phyloP scores from a whole-genome alignment of 2,888 invertebrate genomes.

The Athalia cordata region DNA sequence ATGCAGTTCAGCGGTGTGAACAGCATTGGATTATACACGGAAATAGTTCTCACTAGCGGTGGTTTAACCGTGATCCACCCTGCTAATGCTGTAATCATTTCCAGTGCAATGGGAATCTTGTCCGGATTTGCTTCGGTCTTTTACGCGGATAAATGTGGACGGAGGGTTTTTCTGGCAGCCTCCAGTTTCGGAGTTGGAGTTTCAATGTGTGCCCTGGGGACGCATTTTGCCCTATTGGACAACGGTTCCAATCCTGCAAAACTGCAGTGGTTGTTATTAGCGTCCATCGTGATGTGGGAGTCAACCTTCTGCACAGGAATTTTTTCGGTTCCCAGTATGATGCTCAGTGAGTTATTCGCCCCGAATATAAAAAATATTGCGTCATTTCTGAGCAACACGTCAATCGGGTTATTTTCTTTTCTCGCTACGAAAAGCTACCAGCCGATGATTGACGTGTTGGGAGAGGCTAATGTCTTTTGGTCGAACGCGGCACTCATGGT shows the following conservation, averaged over 20 bases:
- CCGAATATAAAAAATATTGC: constrained; percentile 61
- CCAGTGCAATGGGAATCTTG: constrained; percentile 43
- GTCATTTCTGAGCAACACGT: constrained; percentile 57
- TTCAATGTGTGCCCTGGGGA: constrained; percentile 55
- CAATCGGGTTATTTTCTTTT: constrained; percentile 61
- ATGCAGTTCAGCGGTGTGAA: constrained; percentile 61
- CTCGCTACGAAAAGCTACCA: constrained; percentile 60
- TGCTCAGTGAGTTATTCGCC: constrained; percentile 65
- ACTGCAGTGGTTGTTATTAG: constrained; percentile 59
- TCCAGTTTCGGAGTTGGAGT: constrained; percentile 52
- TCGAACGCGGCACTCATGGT: constrained; percentile 56
- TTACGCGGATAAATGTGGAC: constrained; percentile 40
- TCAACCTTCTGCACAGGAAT: constrained; percentile 57
- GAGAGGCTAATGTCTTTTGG: constrained; percentile 60
- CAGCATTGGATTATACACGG: constrained; percentile 59
- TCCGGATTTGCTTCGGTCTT: constrained; percentile 43
- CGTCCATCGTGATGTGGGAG: constrained; percentile 55
- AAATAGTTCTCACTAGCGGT: constrained; percentile 50
- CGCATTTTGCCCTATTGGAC: constrained; percentile 58
- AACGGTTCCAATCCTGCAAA: constrained; percentile 48
- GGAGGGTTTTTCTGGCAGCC: constrained; percentile 48
- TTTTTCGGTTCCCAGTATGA: constrained; percentile 58
- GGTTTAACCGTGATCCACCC: constrained; percentile 47
- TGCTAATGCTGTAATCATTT: constrained; percentile 45
- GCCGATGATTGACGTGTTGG: constrained; percentile 56